These are phyloP conservation scores for Neelides sp. DNA, from an alignment of 1,140 invertebrate genomes.

Conservation along the genomic window DNA sequence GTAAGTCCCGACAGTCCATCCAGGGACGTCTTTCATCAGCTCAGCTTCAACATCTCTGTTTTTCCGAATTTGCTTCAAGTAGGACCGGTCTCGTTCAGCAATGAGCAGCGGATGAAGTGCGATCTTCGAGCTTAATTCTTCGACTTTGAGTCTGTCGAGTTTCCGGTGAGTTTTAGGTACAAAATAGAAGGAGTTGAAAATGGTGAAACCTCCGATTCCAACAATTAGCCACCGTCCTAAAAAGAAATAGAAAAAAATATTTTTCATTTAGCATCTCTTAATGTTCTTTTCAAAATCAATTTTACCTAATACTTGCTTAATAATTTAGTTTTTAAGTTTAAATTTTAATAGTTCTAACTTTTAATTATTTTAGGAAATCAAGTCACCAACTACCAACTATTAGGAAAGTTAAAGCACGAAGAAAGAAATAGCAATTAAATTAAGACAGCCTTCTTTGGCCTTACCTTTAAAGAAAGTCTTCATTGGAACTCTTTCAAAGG, in stretches of 20 bases:
- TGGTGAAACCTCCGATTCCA: conserved; percentile 48
- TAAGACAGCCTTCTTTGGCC: conserved; percentile 8
- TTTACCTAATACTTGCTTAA: neutral
- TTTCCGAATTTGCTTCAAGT: conserved; percentile 59
- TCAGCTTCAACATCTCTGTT: conserved; percentile 72
- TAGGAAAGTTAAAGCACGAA: conserved; percentile 1
- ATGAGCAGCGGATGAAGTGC: conserved; percentile 59
- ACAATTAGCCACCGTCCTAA: conserved; percentile 46
- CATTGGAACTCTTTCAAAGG: conserved; percentile 54
- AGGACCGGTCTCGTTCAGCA: conserved; percentile 69
- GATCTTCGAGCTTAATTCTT: no score
- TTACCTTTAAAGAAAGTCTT: conserved; percentile 52
- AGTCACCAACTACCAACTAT: neutral
- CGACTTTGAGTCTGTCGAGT: no score
- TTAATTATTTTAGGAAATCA: neutral
- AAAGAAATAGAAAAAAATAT: conserved; percentile 21
- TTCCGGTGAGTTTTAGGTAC: no score
- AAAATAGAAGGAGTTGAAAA: conserved; percentile 46
- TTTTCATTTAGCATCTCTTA: neutral
- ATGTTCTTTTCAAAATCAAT: neutral
- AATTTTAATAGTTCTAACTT: neutral
- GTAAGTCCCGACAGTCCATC: conserved; percentile 77
- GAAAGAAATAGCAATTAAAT: neutral
- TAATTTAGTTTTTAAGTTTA: neutral
- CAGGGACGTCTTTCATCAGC: conserved; percentile 73